These are phyloP conservation scores for Achatina immaculata DNA, from an alignment of 1,140 invertebrate genomes.

Conservation along the genomic window DNA sequence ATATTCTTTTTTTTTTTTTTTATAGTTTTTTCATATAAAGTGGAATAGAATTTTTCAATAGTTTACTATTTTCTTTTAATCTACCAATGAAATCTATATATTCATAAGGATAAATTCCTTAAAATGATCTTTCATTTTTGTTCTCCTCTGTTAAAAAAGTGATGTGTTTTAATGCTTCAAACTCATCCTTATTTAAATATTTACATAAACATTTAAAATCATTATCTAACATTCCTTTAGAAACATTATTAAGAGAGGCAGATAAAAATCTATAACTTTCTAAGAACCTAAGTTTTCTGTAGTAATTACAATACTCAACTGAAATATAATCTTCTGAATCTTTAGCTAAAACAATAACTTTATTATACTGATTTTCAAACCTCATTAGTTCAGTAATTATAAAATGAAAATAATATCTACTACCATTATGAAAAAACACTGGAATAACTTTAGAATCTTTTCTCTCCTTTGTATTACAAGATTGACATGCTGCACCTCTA, in stretches of 20 bases:
- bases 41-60: not conserved
- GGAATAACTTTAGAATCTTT: too few species aligned
- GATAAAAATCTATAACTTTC: not conserved
- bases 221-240: not conserved
- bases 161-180: conserved; percentile 4
- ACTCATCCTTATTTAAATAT: not conserved
- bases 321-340: conserved; percentile 11
- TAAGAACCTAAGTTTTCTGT: conserved; percentile 10
- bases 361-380: not conserved
- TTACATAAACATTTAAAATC: not conserved
- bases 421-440: too few species aligned
- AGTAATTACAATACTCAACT: not conserved
- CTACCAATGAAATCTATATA: not conserved
- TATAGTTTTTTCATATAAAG: not conserved
- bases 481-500: not conserved
- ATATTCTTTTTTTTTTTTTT: conserved; percentile 8
- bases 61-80: not conserved
- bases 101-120: conserved; percentile 9
- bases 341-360: not conserved
- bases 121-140: not conserved
- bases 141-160: not conserved
- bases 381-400: conserved; percentile 8
- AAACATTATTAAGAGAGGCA: not conserved
- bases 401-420: conserved; percentile 14
- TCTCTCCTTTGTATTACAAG: conserved; percentile 8